Conservation (phyloP, 2,797 vertebrate genomes). For the Anisognathus igniventris region DNA sequence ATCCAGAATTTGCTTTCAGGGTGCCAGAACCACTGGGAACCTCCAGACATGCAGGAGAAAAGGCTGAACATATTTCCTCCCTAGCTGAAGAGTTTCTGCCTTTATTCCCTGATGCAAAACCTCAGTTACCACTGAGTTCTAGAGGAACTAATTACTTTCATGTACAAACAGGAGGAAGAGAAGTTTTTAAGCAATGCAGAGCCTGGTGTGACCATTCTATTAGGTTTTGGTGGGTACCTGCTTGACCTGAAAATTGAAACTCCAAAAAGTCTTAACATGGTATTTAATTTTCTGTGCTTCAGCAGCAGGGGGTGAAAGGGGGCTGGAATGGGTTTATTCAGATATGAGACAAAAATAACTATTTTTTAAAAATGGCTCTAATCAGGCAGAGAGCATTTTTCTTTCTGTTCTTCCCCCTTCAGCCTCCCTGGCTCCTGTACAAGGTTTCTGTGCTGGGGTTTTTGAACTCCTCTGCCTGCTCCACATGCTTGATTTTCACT, state of each 20-base stretch:
- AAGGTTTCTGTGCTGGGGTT: not conserved
- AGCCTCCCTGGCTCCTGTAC: not conserved
- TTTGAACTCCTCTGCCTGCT: not conserved
- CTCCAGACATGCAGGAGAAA: not conserved
- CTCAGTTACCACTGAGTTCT: not conserved
- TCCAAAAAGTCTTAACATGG: not conserved
- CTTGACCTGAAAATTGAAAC: slow-evolving; percentile 66
- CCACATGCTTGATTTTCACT: not conserved
- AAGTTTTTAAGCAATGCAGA: not conserved
- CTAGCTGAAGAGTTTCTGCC: not conserved
- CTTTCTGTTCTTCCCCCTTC: not conserved
- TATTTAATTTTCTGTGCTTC: slow-evolving; percentile 8
- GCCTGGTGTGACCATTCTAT: slow-evolving; percentile 52
- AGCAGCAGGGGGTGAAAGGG: not conserved
- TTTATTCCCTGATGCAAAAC: not conserved
- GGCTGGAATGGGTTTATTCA: slow-evolving; percentile 22
- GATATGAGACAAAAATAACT: not conserved
- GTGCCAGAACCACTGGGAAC: not conserved
- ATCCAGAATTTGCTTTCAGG: not conserved
- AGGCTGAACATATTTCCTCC: not conserved
- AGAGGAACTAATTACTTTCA: slow-evolving; percentile 34
- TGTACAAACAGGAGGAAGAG: not conserved
- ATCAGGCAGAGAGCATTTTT: not conserved
- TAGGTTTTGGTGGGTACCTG: not conserved
- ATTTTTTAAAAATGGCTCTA: not conserved